A percentile compares a stretch with the other conserved stretches of the same genome.
phyloP scores from a whole-genome alignment of 2,888 invertebrate genomes.

The Meteorus colon region DNA sequence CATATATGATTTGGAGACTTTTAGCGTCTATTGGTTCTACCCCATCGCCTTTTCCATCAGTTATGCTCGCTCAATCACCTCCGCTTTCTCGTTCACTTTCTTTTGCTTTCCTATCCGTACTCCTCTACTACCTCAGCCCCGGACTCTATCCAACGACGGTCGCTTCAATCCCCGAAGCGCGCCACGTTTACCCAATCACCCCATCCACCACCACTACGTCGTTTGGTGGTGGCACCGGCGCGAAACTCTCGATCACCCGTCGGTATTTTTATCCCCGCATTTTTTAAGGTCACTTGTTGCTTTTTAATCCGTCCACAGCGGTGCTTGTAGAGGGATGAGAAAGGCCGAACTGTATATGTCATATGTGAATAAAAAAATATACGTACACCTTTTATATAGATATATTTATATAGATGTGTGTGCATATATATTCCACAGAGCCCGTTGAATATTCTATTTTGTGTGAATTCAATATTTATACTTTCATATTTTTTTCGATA shows the following conservation, averaged over 20 bases:
- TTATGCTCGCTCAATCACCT: conserved; percentile 26
- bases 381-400: neutral
- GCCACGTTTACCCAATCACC: conserved; percentile 52
- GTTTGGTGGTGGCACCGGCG: conserved; percentile 54
- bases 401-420: neutral
- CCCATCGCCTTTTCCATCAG: conserved; percentile 28
- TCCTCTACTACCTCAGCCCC: conserved; percentile 23
- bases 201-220: conserved; percentile 40
- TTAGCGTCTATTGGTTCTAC: conserved; percentile 46
- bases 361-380: neutral
- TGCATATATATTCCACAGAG: neutral
- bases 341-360: conserved; percentile 39
- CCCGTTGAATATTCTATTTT: neutral
- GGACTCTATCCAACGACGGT: conserved; percentile 37
- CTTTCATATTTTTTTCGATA: neutral
- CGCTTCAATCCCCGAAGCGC: conserved; percentile 46
- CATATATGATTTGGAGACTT: conserved; percentile 50
- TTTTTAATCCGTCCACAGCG: conserved; percentile 66
- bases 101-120: neutral
- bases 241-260: conserved; percentile 69
- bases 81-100: conserved; percentile 16
- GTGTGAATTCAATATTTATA: neutral
- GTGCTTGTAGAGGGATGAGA: conserved; percentile 52
- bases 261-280: conserved; percentile 68
- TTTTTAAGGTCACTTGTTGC: conserved; percentile 73